These are phyloP conservation scores for Apamea anceps DNA, from an alignment of 2,888 invertebrate genomes.

Conservation along the genomic window DNA sequence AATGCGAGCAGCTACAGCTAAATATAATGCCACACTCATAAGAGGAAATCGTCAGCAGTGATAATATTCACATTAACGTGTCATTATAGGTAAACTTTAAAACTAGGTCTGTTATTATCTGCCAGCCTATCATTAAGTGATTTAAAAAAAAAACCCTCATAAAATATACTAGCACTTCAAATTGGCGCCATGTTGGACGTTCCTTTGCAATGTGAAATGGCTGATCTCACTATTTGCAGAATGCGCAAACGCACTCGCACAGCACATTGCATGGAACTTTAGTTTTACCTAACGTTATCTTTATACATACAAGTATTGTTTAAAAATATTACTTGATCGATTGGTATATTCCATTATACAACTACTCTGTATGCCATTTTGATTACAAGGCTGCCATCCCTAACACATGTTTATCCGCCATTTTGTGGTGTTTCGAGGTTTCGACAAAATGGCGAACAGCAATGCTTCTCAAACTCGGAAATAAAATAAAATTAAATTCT, in stretches of 20 bases:
- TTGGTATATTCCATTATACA: not conserved
- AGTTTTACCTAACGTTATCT: not conserved
- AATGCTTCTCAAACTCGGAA: slow-evolving; percentile 42
- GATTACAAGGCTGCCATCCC: not conserved
- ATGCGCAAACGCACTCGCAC: slow-evolving; percentile 38
- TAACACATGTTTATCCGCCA: slow-evolving; percentile 30
- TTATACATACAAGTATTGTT: not conserved
- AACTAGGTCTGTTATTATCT: slow-evolving; percentile 26
- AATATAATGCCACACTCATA: slow-evolving; percentile 52
- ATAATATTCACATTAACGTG: slow-evolving; percentile 54
- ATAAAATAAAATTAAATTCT: slow-evolving; percentile 72
- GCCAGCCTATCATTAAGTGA: not conserved
- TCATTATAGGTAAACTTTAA: slow-evolving; percentile 40
- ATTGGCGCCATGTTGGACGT: slow-evolving; percentile 24
- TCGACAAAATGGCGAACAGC: slow-evolving; percentile 54
- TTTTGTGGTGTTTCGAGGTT: slow-evolving; percentile 37
- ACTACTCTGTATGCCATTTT: slow-evolving; percentile 23
- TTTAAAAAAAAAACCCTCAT: not conserved
- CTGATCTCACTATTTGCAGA: not conserved
- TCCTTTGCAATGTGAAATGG: slow-evolving; percentile 23
- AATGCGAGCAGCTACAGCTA: slow-evolving; percentile 51
- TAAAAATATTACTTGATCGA: slow-evolving; percentile 21
- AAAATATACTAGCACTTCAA: not conserved
- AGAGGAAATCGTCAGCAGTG: slow-evolving; percentile 55
- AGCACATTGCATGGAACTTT: not conserved